Evolutionary conservation across 2,113 vertebrate genomes (phyloP).

Genomic region (Numida meleagris): DNA sequence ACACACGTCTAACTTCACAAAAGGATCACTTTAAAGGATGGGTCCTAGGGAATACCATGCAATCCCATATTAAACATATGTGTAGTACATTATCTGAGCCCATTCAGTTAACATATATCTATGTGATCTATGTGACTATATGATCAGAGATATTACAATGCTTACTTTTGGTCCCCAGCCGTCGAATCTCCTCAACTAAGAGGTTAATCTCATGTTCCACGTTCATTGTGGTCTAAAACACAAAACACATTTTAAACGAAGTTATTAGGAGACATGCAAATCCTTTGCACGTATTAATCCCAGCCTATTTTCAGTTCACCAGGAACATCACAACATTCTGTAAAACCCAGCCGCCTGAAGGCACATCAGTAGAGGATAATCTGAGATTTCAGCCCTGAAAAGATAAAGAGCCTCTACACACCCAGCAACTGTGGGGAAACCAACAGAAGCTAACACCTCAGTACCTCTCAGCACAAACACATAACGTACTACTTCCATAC

Average conservation of each 20-base stretch:
- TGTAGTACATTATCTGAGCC: neutral
- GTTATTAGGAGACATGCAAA: neutral
- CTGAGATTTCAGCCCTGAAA: neutral
- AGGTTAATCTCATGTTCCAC: slow-evolving; percentile 88
- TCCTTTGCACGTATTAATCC: neutral
- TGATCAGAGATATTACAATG: neutral
- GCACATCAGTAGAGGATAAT: neutral
- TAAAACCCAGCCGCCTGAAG: neutral
- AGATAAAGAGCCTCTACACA: neutral
- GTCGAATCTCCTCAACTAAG: slow-evolving; percentile 90
- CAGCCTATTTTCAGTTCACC: neutral
- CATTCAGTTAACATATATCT: neutral
- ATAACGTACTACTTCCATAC: neutral
- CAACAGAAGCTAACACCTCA: neutral
- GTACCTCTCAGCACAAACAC: neutral
- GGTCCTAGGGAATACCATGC: neutral
- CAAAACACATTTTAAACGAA: neutral
- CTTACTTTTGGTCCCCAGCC: slow-evolving; percentile 92
- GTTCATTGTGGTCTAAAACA: slow-evolving; percentile 84
- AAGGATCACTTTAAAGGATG: neutral
- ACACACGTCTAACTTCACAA: neutral
- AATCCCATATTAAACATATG: neutral
- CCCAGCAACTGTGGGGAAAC: neutral
- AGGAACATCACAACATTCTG: neutral
- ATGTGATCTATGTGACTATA: too few relatives aligned